phyloP scores from a whole-genome alignment of 2,113 vertebrate species.

The Sorex fumeus region DNA sequence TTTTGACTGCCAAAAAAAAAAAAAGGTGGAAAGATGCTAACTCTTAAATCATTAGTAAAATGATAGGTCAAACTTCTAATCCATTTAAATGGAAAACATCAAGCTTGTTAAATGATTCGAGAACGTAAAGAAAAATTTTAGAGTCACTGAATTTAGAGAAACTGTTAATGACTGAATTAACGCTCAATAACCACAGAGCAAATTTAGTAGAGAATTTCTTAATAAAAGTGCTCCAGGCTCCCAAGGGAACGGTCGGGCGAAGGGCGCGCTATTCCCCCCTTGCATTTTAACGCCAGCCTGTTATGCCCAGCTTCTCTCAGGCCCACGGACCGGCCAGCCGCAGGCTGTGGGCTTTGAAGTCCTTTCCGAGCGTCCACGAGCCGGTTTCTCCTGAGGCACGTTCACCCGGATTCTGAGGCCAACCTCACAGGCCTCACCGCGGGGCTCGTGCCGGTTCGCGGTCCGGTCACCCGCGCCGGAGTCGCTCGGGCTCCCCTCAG shows the following conservation, averaged over 20 bases:
- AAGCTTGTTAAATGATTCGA: background rate
- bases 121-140: background rate
- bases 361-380: background rate
- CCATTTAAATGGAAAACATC: background rate
- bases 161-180: background rate
- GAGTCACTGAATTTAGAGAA: background rate
- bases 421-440: background rate
- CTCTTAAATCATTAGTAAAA: slow-evolving; percentile 8
- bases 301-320: too few species aligned
- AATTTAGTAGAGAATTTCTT: background rate
- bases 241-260: background rate
- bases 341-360: background rate
- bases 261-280: background rate
- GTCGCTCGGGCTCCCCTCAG: too few species aligned
- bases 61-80: slow-evolving; percentile 14
- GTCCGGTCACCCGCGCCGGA: background rate
- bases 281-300: background rate
- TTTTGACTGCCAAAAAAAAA: background rate
- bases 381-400: background rate
- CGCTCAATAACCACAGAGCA: background rate
- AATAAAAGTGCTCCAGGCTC: background rate
- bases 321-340: too few species aligned
- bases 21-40: background rate
- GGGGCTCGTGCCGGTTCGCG: too few species aligned
- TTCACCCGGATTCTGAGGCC: background rate